Base-by-base conservation (phyloP, 2,797 vertebrate genomes). In the Acipenser ruthenus region DNA sequence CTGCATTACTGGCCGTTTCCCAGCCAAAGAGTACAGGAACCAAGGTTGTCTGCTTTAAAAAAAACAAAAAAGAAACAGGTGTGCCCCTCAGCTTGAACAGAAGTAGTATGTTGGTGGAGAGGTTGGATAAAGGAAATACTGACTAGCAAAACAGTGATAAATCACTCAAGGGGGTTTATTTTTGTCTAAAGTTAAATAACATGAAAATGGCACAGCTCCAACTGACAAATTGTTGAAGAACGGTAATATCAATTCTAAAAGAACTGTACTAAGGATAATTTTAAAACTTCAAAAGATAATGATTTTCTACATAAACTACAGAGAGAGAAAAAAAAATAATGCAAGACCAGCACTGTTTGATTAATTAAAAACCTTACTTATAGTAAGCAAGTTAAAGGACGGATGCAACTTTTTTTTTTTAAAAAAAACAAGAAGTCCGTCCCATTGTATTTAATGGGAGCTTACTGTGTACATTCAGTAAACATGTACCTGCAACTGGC, bases 1-100 rank as follows among this genome's bases (percentile, higher is more conserved):
- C 83, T 78, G 80, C 81, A 84, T 88, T 89, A 89, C 79, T 84
- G 87, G 85, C 80, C 82, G 81, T 86, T 90, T 89, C 88, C 89
- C 85, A 86, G 78, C 80, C 82, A 87, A 76, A 12, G 2, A 89
- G 81, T 84, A 78, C 81, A 87, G 83, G 77, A 86, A 87, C 83
- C 76, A 83, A 83, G 82, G 84, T 87, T 85, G 82, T 83, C 86
- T 87, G 87, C 84, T 86, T 18, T 84, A 87, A 78, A 79, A 88
- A 89, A 86, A 37, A 37, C 37, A 5, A 5, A 37, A 37, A 37
- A 37, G 37, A 37, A 87, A 89, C 80, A 86, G 84, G 87, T 86
- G 84, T 74, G 84, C 82, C 80, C 83, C 80, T 80, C 69, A 71
- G 79, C 77, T 85, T 71, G 82, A 78, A 76, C 65, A 73, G 74